These are phyloP conservation scores for Petroica traversi DNA, from an alignment of 2,113 vertebrate genomes.

Conservation along the genomic window DNA sequence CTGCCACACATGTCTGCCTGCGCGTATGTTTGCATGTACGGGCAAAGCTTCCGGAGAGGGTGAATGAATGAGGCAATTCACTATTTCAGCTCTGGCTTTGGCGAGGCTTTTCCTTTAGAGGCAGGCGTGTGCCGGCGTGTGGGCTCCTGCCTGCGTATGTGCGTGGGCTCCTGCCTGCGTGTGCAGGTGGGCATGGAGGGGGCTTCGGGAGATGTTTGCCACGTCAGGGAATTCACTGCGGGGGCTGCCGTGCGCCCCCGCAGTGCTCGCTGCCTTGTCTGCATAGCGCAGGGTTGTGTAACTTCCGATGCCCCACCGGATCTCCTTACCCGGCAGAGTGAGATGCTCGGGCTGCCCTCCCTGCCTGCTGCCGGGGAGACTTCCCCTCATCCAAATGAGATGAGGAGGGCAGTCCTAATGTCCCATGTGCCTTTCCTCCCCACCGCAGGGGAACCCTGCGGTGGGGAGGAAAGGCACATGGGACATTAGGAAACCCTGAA, in stretches of 20 bases:
- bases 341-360: neutral
- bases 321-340: neutral
- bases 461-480: too few species aligned
- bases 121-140: slow-evolving; percentile 19
- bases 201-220: slow-evolving; percentile 59
- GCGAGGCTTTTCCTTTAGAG: slow-evolving; percentile 39
- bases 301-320: slow-evolving; percentile 17
- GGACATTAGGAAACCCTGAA: too few species aligned
- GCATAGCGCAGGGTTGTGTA: slow-evolving; percentile 38
- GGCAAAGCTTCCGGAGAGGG: slow-evolving; percentile 45
- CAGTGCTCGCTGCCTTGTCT: neutral
- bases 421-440: neutral
- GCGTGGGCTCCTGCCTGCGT: slow-evolving; percentile 57
- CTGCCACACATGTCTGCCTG: neutral
- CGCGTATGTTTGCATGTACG: neutral
- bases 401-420: neutral
- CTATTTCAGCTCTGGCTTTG: slow-evolving; percentile 29
- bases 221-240: slow-evolving; percentile 66
- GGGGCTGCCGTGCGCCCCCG: neutral
- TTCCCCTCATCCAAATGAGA: too few species aligned
- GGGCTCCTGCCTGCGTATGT: slow-evolving; percentile 59
- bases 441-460: neutral
- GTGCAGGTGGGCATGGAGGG: slow-evolving; percentile 50
- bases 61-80: slow-evolving; percentile 65
- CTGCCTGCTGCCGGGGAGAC: neutral